phyloP scores from a whole-genome alignment of 1,140 invertebrate species.

The Macrostomum lignano region DNA sequence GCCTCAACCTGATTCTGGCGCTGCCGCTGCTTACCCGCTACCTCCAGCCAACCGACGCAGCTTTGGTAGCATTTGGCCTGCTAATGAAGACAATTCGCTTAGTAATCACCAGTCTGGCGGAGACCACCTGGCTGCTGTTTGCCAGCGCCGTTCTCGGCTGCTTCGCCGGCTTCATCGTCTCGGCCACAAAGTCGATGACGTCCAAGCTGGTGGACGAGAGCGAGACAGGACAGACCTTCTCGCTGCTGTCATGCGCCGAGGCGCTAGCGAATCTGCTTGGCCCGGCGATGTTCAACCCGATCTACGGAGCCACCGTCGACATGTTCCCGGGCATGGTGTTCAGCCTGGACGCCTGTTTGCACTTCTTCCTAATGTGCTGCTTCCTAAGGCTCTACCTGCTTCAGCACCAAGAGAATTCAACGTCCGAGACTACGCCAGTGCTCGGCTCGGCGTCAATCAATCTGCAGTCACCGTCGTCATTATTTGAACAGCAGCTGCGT shows the following conservation, averaged over 20 bases:
- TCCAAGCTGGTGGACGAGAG: constrained; percentile 16
- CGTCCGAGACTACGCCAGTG: too few species aligned
- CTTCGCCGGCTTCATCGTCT: constrained; percentile 15
- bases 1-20: constrained; percentile 14
- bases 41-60: constrained; percentile 12
- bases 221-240: constrained; percentile 17
- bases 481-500: too few species aligned
- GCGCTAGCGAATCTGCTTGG: constrained; percentile 19
- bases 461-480: too few species aligned
- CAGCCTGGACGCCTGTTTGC: constrained; percentile 11
- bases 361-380: not conserved
- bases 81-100: constrained; percentile 13
- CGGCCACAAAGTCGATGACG: constrained; percentile 15
- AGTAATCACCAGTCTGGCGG: constrained; percentile 14
- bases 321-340: constrained; percentile 16
- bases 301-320: constrained; percentile 16
- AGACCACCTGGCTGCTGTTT: constrained; percentile 20
- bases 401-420: too few species aligned
- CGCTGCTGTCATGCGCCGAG: constrained; percentile 15
- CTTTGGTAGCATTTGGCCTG: constrained; percentile 15
- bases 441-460: too few species aligned
- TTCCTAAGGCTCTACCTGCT: constrained; percentile 1
- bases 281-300: constrained; percentile 15
- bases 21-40: constrained; percentile 15
- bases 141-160: constrained; percentile 14